These are phyloP conservation scores for Rynchops niger DNA, from an alignment of 2,113 vertebrate genomes.

Conservation along the genomic window DNA sequence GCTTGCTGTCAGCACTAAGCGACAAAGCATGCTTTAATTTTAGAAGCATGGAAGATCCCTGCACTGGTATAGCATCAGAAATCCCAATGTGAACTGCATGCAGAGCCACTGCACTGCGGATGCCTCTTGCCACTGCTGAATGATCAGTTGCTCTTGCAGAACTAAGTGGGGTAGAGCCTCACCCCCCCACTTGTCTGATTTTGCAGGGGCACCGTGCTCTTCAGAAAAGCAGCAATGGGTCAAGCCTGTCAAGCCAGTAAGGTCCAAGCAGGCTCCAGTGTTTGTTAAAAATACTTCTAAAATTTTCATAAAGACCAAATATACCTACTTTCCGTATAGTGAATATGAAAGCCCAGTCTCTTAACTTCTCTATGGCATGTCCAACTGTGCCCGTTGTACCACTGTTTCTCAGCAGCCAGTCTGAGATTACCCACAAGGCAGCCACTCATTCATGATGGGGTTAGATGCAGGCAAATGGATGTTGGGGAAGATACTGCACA, in stretches of 20 bases:
- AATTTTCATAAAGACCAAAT: not conserved
- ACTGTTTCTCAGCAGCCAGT: not conserved
- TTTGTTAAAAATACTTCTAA: not conserved
- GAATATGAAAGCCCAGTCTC: not conserved
- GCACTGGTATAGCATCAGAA: not conserved
- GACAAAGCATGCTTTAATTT: not conserved
- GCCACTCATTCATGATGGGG: fast-evolving
- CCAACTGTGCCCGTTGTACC: not conserved
- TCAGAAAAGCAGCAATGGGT: not conserved
- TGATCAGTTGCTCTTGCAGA: not conserved
- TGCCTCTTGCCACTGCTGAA: not conserved
- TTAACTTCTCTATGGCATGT: not conserved
- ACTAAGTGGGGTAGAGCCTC: not conserved
- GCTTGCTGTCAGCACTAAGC: not conserved
- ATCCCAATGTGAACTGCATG: not conserved
- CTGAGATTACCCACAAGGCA: not conserved
- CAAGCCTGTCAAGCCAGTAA: not conserved
- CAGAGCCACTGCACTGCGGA: not conserved
- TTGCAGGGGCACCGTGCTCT: not conserved
- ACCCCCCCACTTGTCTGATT: fast-evolving
- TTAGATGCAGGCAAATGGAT: not conserved
- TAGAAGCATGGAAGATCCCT: not conserved
- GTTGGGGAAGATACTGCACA: not conserved
- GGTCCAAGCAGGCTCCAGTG: not conserved
- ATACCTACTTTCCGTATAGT: not conserved